Evolutionary conservation across 2,113 vertebrate genomes (phyloP).

Genomic region (Bettongia penicillata): DNA sequence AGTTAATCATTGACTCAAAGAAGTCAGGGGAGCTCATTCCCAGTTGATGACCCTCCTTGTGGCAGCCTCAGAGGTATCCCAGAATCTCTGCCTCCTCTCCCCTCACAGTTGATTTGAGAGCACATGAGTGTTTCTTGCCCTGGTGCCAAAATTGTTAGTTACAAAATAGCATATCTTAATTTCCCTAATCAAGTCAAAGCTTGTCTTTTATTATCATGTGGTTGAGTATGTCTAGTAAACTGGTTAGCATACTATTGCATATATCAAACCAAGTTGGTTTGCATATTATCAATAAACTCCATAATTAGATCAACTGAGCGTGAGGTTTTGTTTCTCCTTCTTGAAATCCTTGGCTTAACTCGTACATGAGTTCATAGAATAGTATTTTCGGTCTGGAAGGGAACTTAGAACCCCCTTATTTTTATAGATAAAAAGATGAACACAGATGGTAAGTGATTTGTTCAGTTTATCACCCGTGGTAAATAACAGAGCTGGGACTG

Average conservation of each 20-base stretch:
- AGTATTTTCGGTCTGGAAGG: neutral
- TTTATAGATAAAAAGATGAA: neutral
- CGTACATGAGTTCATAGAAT: neutral
- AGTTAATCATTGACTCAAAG: conserved; percentile 53
- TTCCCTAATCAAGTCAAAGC: neutral
- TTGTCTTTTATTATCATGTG: neutral
- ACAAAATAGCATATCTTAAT: too few relatives aligned
- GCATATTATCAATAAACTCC: neutral
- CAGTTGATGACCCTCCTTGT: neutral
- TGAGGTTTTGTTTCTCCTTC: neutral
- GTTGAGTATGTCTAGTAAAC: neutral
- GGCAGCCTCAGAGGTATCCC: neutral
- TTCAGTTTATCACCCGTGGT: neutral
- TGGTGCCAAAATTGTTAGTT: neutral
- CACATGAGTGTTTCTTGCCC: neutral
- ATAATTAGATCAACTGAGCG: neutral
- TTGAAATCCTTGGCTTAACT: neutral
- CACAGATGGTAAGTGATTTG: neutral
- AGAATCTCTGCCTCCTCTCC: neutral
- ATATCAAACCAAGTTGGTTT: neutral
- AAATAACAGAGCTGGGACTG: neutral
- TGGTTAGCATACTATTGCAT: neutral
- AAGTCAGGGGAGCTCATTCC: neutral
- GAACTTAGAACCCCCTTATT: neutral
- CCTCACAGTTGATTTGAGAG: neutral